phyloP scores from a whole-genome alignment of 2,888 invertebrate genomes.

The Epistrophe grossulariae region DNA sequence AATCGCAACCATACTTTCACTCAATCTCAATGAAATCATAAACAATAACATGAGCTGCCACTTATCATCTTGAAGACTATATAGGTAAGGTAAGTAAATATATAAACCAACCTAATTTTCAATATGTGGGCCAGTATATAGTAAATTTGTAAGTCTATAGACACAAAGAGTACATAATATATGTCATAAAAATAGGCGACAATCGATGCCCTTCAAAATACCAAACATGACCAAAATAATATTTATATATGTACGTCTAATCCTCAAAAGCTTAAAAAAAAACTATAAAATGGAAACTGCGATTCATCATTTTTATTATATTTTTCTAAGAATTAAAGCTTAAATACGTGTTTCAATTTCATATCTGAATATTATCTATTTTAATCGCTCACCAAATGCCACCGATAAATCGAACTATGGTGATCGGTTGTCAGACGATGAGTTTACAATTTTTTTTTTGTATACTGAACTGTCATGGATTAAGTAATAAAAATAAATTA shows the following conservation, averaged over 20 bases:
- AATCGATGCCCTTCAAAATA: not conserved
- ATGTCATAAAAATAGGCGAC: slow-evolving; percentile 41
- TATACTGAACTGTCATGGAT: not conserved
- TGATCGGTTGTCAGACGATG: slow-evolving; percentile 17
- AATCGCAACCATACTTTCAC: not conserved
- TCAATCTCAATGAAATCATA: slow-evolving; percentile 6
- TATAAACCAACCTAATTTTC: not conserved
- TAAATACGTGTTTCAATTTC: slow-evolving; percentile 18
- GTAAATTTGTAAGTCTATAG: not conserved
- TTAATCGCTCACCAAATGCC: slow-evolving; percentile 51
- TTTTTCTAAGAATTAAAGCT: not conserved
- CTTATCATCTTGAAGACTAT: not conserved
- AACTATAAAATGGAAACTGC: slow-evolving; percentile 12
- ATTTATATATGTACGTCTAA: not conserved
- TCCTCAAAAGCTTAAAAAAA: slow-evolving; percentile 1
- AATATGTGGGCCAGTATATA: not conserved
- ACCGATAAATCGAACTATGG: slow-evolving; percentile 38
- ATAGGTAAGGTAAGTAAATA: not conserved
- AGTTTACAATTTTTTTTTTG: slow-evolving; percentile 5
- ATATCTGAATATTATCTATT: slow-evolving; percentile 44
- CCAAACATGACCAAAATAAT: not conserved
- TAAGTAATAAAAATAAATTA: not conserved
- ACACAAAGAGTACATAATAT: not conserved
- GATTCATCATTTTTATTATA: slow-evolving; percentile 1
- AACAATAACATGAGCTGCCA: not conserved